Evolutionary conservation across 2,113 vertebrate species (phyloP).

Genomic region (Misgurnus anguillicaudatus): DNA sequence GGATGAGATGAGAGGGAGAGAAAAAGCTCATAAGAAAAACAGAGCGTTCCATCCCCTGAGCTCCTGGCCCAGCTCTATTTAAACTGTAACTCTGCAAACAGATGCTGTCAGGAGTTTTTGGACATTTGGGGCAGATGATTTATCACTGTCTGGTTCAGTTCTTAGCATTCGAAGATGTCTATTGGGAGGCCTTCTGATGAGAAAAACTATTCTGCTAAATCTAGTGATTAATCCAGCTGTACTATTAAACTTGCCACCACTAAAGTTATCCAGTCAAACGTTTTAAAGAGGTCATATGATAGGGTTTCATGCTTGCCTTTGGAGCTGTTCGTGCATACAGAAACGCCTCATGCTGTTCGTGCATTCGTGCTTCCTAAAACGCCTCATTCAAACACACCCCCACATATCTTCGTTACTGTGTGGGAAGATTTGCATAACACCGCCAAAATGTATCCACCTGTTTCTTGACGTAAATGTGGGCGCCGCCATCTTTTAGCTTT

Average conservation of each 20-base stretch:
- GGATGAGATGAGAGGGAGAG: constrained; percentile 8
- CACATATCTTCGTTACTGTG: too few species aligned
- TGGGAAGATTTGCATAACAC: too few species aligned
- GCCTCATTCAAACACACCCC: too few species aligned
- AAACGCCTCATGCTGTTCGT: too few species aligned
- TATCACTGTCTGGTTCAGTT: constrained; percentile 11
- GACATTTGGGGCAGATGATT: constrained; percentile 18
- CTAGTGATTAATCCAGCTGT: constrained; percentile 21
- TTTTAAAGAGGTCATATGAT: neutral
- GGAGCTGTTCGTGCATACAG: too few species aligned
- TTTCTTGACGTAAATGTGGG: too few species aligned
- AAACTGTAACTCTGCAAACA: constrained; percentile 29
- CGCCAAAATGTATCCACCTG: too few species aligned
- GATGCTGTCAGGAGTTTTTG: constrained; percentile 15
- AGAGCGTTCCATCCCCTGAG: constrained; percentile 10
- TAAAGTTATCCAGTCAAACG: neutral
- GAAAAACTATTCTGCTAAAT: constrained; percentile 13
- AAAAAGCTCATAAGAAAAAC: constrained; percentile 29
- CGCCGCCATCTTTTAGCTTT: too few species aligned
- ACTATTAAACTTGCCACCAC: neutral
- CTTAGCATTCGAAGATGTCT: neutral
- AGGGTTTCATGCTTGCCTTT: too few species aligned
- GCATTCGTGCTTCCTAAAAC: too few species aligned
- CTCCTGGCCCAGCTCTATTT: constrained; percentile 33
- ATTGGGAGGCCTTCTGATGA: neutral